These are phyloP conservation scores for Manis crassicaudata DNA, from an alignment of 2,797 vertebrate genomes.

Conservation along the genomic window DNA sequence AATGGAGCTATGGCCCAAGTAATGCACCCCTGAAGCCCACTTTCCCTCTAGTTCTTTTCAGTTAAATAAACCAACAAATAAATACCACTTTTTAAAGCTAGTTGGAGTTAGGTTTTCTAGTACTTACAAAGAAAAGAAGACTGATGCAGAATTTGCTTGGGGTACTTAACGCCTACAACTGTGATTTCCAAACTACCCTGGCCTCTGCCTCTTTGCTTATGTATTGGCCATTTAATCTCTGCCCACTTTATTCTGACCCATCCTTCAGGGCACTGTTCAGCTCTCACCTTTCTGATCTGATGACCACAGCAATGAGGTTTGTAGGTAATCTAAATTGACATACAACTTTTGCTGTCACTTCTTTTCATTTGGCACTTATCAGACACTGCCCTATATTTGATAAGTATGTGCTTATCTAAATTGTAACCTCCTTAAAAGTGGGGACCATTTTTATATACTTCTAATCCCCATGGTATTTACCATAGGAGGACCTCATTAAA, in stretches of 20 bases:
- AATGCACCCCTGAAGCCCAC: not conserved
- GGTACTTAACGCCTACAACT: not conserved
- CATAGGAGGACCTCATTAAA: too few species aligned
- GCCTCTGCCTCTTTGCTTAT: not conserved
- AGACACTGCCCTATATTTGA: not conserved
- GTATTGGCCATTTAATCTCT: not conserved
- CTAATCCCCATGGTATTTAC: too few species aligned
- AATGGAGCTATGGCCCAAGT: not conserved
- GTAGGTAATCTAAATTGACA: not conserved
- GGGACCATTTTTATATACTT: too few species aligned
- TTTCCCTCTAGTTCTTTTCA: not conserved
- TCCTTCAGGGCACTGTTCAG: not conserved
- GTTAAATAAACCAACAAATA: not conserved
- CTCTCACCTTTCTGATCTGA: not conserved
- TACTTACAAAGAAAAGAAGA: conserved; percentile 3
- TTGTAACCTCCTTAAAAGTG: not conserved
- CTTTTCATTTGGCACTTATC: not conserved
- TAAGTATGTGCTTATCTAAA: not conserved
- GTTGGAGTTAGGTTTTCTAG: not conserved
- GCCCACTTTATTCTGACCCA: not conserved
- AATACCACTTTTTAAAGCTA: not conserved
- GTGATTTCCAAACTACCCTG: not conserved
- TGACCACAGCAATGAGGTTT: not conserved
- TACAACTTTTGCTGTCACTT: not conserved
- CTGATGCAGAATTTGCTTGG: not conserved